Evolutionary conservation across 2,113 vertebrate genomes (phyloP).

Genomic region (Nothobranchius furzeri): DNA sequence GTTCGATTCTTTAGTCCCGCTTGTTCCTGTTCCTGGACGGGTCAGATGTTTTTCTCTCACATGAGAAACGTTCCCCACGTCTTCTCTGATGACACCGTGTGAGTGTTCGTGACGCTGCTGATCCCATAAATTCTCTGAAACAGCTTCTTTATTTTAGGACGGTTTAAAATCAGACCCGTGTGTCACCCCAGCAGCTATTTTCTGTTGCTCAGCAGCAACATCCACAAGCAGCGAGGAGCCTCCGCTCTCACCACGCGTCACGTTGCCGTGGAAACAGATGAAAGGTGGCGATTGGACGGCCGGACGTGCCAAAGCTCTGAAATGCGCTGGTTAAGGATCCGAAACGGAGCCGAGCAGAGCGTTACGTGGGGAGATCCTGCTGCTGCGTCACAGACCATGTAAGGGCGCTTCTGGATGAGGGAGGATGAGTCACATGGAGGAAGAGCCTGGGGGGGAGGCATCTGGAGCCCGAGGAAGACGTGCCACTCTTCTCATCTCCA

Average conservation of each 20-base stretch:
- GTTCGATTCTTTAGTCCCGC: too few species aligned
- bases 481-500: too few species aligned
- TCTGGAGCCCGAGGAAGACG: neutral
- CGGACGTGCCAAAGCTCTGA: neutral
- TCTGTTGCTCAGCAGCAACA: constrained; percentile 15
- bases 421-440: constrained; percentile 35
- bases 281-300: constrained; percentile 23
- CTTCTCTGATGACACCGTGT: neutral
- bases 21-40: too few species aligned
- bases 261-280: constrained; percentile 60
- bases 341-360: neutral
- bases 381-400: constrained; percentile 65
- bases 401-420: constrained; percentile 38
- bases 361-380: constrained; percentile 60
- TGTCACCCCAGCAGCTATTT: constrained; percentile 45
- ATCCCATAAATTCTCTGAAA: constrained; percentile 7
- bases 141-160: constrained; percentile 44
- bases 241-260: constrained; percentile 43
- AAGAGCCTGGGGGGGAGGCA: constrained; percentile 5
- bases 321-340: neutral
- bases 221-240: constrained; percentile 25
- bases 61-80: neutral
- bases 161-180: constrained; percentile 23
- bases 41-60: too few species aligned
- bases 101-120: neutral